Evolutionary conservation across 2,888 invertebrate species (phyloP).

Genomic region (Caenorhabditis wallacei): DNA sequence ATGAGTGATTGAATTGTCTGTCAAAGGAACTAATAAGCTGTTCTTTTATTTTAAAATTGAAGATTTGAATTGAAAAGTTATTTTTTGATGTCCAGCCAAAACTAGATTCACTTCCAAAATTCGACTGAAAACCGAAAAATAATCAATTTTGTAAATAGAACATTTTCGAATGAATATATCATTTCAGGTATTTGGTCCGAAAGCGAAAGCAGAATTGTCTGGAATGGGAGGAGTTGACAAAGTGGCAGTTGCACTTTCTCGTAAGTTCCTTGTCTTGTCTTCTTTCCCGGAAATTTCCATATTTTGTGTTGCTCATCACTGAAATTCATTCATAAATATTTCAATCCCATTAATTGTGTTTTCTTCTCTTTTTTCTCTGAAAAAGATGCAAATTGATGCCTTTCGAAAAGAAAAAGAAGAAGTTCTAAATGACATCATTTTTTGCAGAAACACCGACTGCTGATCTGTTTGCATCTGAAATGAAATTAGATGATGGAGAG

Average conservation of each 20-base stretch:
- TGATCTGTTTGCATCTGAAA: slow-evolving; percentile 79
- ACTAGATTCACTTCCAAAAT: too few species aligned
- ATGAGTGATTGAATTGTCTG: slow-evolving; percentile 54
- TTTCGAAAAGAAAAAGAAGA: slow-evolving; percentile 23
- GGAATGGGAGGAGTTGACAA: slow-evolving; percentile 95
- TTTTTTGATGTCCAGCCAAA: too few species aligned
- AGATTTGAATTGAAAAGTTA: background rate
- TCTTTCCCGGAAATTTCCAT: slow-evolving; percentile 7
- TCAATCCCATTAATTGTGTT: slow-evolving; percentile 10
- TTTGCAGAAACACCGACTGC: slow-evolving; percentile 80
- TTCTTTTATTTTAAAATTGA: background rate
- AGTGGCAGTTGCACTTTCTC: slow-evolving; percentile 95
- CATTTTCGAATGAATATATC: too few species aligned
- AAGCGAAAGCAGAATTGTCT: slow-evolving; percentile 93
- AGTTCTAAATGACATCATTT: slow-evolving; percentile 61
- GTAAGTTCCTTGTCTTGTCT: slow-evolving; percentile 85
- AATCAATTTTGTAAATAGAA: too few species aligned
- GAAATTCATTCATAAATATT: slow-evolving; percentile 33
- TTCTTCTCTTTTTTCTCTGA: background rate
- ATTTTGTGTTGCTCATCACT: slow-evolving; percentile 29
- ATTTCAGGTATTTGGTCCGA: slow-evolving; percentile 90
- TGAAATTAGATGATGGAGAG: slow-evolving; percentile 76
- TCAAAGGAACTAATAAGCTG: slow-evolving; percentile 1
- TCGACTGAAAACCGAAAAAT: too few species aligned
- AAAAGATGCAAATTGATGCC: slow-evolving; percentile 56